Percentiles rank a stretch among this genome's conserved stretches.
These are phyloP conservation scores for Parnassius glacialis DNA, from an alignment of 2,888 invertebrate species.

Conservation along the genomic window DNA sequence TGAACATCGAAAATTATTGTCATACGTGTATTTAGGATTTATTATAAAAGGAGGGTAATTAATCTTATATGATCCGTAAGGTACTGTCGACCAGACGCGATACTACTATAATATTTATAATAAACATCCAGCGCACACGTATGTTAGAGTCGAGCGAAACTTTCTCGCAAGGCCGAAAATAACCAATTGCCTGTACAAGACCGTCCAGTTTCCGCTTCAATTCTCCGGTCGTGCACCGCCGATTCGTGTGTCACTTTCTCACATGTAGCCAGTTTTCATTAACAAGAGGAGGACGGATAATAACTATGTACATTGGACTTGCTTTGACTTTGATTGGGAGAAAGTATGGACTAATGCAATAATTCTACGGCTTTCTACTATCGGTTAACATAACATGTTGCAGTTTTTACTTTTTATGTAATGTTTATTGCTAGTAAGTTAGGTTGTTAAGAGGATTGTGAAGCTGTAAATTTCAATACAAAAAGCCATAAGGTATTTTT, in stretches of 20 bases:
- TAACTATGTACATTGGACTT: conserved; percentile 33
- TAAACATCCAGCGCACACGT: conserved; percentile 1
- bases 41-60: too few relatives aligned
- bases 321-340: conserved; percentile 53
- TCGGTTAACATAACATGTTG: conserved; percentile 17
- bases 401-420: conserved; percentile 8
- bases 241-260: conserved; percentile 50
- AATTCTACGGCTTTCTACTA: conserved; percentile 34
- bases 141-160: conserved; percentile 34
- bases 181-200: conserved; percentile 29
- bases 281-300: conserved; percentile 44
- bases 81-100: too few relatives aligned
- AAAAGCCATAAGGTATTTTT: too few relatives aligned
- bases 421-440: background rate
- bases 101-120: too few relatives aligned
- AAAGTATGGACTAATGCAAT: conserved; percentile 48
- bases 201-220: conserved; percentile 31
- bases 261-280: conserved; percentile 34
- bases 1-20: too few relatives aligned
- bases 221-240: conserved; percentile 44
- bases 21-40: too few relatives aligned
- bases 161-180: conserved; percentile 73
- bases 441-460: too few relatives aligned
- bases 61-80: too few relatives aligned
- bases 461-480: too few relatives aligned